These are phyloP conservation scores for Morone saxatilis DNA, from an alignment of 2,113 vertebrate species.

Conservation along the genomic window DNA sequence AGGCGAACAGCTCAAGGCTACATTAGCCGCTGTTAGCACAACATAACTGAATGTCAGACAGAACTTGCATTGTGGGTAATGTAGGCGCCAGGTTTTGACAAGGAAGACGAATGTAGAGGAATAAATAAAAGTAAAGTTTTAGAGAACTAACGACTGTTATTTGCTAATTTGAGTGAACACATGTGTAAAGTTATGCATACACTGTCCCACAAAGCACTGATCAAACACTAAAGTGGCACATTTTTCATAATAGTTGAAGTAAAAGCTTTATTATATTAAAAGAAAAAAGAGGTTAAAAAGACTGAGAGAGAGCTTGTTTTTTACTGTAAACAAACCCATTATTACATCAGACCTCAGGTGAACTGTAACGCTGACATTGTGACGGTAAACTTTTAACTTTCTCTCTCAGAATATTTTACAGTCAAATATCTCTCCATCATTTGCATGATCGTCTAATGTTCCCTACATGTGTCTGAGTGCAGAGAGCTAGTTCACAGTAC, in stretches of 20 bases:
- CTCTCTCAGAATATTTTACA: conserved; percentile 50
- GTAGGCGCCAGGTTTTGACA: not conserved
- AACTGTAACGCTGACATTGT: not conserved
- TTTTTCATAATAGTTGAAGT: not conserved
- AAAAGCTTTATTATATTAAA: not conserved
- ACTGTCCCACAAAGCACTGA: not conserved
- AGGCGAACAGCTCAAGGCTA: not conserved
- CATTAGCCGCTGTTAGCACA: too few species aligned
- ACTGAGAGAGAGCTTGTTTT: not conserved
- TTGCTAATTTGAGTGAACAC: not conserved
- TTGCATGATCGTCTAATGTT: not conserved
- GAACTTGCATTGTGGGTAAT: not conserved
- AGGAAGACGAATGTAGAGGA: not conserved
- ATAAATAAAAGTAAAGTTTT: too few species aligned
- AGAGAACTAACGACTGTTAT: not conserved
- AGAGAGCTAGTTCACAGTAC: conserved; percentile 4
- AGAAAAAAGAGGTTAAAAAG: not conserved
- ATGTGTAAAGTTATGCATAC: not conserved
- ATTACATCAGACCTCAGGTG: not conserved
- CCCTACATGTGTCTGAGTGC: not conserved
- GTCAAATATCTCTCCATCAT: conserved; percentile 48
- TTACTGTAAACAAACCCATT: not conserved
- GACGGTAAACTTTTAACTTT: not conserved
- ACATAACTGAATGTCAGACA: not conserved
- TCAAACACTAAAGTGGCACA: not conserved